phyloP scores from a whole-genome alignment of 2,888 invertebrate genomes.

The Xanthia icteritia region DNA sequence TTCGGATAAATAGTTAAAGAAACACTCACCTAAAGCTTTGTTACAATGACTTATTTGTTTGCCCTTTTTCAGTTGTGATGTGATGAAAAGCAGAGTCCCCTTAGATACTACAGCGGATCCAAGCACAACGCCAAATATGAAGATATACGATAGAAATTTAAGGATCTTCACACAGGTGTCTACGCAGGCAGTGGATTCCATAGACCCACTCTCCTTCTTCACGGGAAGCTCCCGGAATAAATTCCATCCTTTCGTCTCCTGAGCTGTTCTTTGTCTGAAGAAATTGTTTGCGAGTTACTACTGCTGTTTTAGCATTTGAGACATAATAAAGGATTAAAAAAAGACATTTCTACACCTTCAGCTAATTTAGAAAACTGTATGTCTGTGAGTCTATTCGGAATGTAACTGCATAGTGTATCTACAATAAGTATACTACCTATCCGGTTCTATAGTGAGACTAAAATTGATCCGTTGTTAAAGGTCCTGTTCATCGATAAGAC shows the following conservation, averaged over 20 bases:
- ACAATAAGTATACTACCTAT: background rate
- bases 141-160: conserved; percentile 92
- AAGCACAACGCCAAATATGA: conserved; percentile 92
- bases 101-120: conserved; percentile 93
- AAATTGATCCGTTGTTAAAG: background rate
- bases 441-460: background rate
- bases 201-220: conserved; percentile 92
- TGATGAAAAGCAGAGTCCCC: conserved; percentile 93
- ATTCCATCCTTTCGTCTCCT: conserved; percentile 94
- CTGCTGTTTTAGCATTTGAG: background rate
- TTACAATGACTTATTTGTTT: conserved; percentile 91
- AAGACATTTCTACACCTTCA: conserved; percentile 11
- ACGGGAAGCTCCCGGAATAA: conserved; percentile 94
- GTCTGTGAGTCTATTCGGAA: background rate
- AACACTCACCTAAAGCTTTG: conserved; percentile 79
- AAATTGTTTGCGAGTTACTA: conserved; percentile 4
- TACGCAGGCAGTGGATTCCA: conserved; percentile 91
- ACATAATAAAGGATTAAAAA: background rate
- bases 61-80: conserved; percentile 92
- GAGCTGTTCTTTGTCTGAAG: conserved; percentile 87
- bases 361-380: conserved; percentile 9
- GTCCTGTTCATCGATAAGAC: background rate
- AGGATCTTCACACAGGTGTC: conserved; percentile 91
- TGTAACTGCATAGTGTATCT: background rate
- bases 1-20: background rate